Percentiles rank a stretch among this genome's conserved stretches.
Conservation (phyloP, 2,888 invertebrate genomes). For the Dicycla oo region DNA sequence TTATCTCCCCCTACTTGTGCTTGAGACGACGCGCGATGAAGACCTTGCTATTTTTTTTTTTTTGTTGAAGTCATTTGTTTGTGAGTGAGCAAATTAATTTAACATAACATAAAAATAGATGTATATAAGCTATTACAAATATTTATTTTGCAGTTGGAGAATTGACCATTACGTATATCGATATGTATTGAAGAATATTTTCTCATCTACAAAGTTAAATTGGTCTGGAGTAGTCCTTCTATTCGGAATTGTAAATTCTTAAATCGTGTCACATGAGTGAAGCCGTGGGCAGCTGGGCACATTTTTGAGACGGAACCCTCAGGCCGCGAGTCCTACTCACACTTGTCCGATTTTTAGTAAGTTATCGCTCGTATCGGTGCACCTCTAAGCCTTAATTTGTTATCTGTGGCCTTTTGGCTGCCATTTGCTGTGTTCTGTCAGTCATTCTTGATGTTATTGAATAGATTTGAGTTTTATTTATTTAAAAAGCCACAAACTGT, state of each 20-base stretch:
- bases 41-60: too few species aligned
- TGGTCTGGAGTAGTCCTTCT: too few species aligned
- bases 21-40: too few species aligned
- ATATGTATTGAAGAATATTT: neutral
- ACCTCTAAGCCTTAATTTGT: conserved; percentile 33
- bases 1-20: too few species aligned
- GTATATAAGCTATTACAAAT: too few species aligned
- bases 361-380: neutral
- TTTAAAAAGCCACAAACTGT: conserved; percentile 50
- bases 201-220: neutral
- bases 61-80: too few species aligned
- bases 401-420: conserved; percentile 73
- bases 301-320: neutral
- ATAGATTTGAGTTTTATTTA: conserved; percentile 72
- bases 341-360: neutral
- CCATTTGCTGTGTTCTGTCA: conserved; percentile 88
- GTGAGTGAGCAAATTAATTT: too few species aligned
- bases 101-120: too few species aligned
- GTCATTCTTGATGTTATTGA: conserved; percentile 88
- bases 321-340: neutral
- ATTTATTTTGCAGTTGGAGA: too few species aligned
- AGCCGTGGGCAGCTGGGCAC: neutral
- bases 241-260: neutral
- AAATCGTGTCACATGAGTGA: neutral
- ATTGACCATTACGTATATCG: neutral